Percentiles rank a stretch among this genome's conserved stretches.
These are phyloP conservation scores for Drosophila sucinea DNA, from an alignment of 1,140 invertebrate species.

Conservation along the genomic window DNA sequence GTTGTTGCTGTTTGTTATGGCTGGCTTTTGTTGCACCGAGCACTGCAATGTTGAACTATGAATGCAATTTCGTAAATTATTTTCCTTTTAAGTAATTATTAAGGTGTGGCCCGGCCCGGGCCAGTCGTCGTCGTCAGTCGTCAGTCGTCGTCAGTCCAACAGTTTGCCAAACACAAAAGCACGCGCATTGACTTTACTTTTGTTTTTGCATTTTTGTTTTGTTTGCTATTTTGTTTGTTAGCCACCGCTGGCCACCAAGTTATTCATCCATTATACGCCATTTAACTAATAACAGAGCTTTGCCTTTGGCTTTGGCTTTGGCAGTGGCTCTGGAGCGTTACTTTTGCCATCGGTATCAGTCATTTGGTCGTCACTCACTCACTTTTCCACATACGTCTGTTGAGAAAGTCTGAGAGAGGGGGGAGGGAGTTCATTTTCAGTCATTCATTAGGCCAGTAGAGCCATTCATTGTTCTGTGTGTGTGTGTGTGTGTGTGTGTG, in stretches of 20 bases:
- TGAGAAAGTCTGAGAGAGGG: not conserved
- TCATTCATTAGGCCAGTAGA: conserved; percentile 57
- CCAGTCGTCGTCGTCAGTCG: conserved; percentile 8
- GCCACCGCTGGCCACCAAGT: conserved; percentile 48
- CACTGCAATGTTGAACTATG: conserved; percentile 74
- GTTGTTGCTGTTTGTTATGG: conserved; percentile 75
- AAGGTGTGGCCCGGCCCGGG: conserved; percentile 70
- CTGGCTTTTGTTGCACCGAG: conserved; percentile 72
- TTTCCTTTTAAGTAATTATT: conserved; percentile 83
- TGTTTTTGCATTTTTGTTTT: conserved; percentile 46
- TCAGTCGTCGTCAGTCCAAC: conserved; percentile 52
- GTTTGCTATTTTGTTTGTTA: conserved; percentile 52
- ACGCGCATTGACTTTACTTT: conserved; percentile 54
- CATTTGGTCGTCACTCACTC: conserved; percentile 41
- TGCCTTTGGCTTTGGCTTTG: conserved; percentile 9
- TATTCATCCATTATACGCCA: conserved; percentile 77
- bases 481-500: not conserved
- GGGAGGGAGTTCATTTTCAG: conserved; percentile 25
- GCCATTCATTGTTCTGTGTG: conserved; percentile 39
- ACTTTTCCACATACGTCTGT: not conserved
- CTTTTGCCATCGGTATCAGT: conserved; percentile 23
- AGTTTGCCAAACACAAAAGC: conserved; percentile 71
- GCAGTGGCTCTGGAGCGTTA: conserved; percentile 23
- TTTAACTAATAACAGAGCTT: conserved; percentile 76
- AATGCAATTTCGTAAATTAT: conserved; percentile 83